Percentiles rank a stretch among this genome's conserved stretches.
Evolutionary conservation across 2,797 vertebrate species (phyloP).

Genomic region (Harpia harpyja): DNA sequence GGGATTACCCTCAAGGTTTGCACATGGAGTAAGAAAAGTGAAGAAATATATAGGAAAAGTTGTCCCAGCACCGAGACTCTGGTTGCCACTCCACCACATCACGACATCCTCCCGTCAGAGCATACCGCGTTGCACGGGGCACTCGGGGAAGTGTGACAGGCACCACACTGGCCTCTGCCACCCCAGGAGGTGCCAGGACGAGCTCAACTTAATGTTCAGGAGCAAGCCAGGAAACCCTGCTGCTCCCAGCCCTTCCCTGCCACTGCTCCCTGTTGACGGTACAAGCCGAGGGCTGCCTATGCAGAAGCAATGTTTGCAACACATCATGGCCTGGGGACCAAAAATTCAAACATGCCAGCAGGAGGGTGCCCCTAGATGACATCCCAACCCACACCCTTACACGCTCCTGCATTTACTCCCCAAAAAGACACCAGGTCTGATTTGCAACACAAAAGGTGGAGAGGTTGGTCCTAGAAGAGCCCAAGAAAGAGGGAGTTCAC

Average conservation of each 20-base stretch:
- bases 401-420: not conserved
- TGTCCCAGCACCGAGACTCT: not conserved
- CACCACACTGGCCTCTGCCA: not conserved
- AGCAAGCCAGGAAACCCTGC: not conserved
- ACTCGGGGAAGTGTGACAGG: not conserved
- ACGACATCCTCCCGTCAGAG: accelerated
- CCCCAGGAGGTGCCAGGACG: not conserved
- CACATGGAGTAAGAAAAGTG: not conserved
- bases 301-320: not conserved
- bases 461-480: not conserved
- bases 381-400: accelerated
- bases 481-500: not conserved
- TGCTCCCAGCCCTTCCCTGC: not conserved
- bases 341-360: not conserved
- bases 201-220: not conserved
- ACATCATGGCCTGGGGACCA: not conserved
- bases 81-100: accelerated
- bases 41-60: not conserved
- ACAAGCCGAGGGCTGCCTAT: not conserved
- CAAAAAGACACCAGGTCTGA: not conserved
- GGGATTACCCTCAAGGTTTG: not conserved
- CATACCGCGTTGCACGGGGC: accelerated
- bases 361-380: not conserved
- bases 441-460: not conserved
- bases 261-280: accelerated